A percentile compares a stretch with the other conserved stretches of the same genome.
phyloP scores from a whole-genome alignment of 2,797 vertebrate species.

The Hemitrygon akajei region DNA sequence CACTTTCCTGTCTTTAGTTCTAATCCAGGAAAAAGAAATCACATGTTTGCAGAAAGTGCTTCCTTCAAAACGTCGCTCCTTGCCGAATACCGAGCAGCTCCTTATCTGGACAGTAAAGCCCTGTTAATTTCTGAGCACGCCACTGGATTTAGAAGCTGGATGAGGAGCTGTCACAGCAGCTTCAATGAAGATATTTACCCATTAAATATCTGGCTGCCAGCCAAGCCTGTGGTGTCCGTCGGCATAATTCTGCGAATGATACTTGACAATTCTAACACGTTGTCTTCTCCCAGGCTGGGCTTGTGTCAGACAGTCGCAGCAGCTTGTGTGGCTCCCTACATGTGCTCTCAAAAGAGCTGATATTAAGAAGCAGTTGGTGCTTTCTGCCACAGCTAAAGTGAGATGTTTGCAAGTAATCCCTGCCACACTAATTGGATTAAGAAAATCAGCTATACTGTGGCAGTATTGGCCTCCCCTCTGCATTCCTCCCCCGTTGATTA shows the following conservation, averaged over 20 bases:
- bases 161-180: conserved; percentile 57
- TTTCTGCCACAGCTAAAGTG: neutral
- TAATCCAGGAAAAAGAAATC: neutral
- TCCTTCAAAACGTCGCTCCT: neutral
- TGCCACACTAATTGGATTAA: conserved; percentile 3
- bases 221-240: conserved; percentile 51
- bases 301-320: conserved; percentile 41
- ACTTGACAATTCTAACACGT: conserved; percentile 57
- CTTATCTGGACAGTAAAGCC: conserved; percentile 55
- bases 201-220: conserved; percentile 58
- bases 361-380: conserved; percentile 27
- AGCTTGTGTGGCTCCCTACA: conserved; percentile 39
- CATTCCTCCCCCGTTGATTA: neutral
- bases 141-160: conserved; percentile 51
- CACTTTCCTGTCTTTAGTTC: neutral
- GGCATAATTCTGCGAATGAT: conserved; percentile 57
- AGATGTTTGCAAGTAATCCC: conserved; percentile 1
- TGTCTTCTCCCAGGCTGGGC: conserved; percentile 42
- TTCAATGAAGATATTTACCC: conserved; percentile 56
- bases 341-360: conserved; percentile 37
- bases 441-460: neutral
- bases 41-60: neutral
- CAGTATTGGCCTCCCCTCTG: neutral
- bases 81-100: neutral
- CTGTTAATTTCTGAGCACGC: conserved; percentile 53